Base-by-base conservation (phyloP, 2,113 vertebrate genomes). In the Beaufortia kweichowensis region DNA sequence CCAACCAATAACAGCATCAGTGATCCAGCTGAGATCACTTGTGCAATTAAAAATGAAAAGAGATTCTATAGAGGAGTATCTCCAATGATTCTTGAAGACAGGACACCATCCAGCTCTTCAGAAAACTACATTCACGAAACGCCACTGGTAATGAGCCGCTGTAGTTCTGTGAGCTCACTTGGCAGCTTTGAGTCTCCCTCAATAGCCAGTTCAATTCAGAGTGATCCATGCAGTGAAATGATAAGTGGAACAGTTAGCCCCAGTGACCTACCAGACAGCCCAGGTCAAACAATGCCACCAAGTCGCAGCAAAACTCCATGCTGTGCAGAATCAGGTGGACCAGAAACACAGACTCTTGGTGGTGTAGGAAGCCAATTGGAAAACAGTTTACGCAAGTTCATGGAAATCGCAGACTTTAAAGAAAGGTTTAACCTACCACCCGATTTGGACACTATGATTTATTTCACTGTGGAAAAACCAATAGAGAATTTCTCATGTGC, bases 61-160 rank as follows among this genome's bases (percentile, higher is more conserved):
- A 85, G 91, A 35, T 94, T 93, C 85, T 89, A 92, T 19, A 82
- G 86, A 81, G 88, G 78, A 3, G 69, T 85, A 0, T 94, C 93
- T 0, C 92, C 95, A 0, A 90, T 91, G 0, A 81, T 88, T 75
- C 90, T 88, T 14, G 95, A 96, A 39, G 96, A 98, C 77, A 88
- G 92, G 77, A 98, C 96, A 0, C 96, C 96, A 0, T 98, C 96
- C 0, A 99, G 96, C 85, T 98, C 97, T 1, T 98, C 96, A 0
- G 97, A 99, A 78, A 98, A 98, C 79, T 99, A 95, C 63, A 91
- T 98, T 78, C 97, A 99, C 33, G 97, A 99, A 84, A 99, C 97
- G 0, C 97, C 97, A 0, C 88, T 99, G 73, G 95, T 99, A 19
- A 94, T 99, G 92, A 98, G 96, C 76, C 95, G 97, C 76, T 99